Evolutionary conservation across 2,797 vertebrate genomes (phyloP).

Genomic region (Sciaenops ocellatus): DNA sequence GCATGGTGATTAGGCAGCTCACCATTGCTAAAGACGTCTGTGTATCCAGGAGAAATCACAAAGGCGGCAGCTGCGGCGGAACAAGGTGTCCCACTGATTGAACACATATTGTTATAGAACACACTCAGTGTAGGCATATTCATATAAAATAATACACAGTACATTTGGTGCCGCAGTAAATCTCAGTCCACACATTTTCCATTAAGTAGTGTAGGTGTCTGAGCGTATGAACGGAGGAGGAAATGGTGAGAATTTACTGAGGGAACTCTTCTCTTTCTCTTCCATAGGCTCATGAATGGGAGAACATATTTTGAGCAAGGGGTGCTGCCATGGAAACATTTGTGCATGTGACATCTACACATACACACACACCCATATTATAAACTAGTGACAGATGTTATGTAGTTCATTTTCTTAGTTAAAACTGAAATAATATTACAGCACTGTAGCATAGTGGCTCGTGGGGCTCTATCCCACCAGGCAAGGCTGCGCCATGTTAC

Average conservation of each 20-base stretch:
- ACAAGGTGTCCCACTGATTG: neutral
- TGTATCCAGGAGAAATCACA: slow-evolving; percentile 14
- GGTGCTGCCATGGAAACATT: no score
- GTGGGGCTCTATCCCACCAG: no score
- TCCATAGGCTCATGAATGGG: no score
- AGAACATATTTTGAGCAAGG: no score
- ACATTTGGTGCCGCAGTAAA: neutral
- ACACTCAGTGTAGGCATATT: neutral
- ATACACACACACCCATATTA: no score
- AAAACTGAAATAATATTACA: no score
- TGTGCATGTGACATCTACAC: no score
- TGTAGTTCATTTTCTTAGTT: no score
- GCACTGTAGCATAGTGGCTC: no score
- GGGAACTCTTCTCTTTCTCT: neutral
- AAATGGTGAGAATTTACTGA: neutral
- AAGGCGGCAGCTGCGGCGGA: neutral
- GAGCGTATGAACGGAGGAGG: neutral
- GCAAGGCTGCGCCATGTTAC: no score
- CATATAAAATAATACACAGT: neutral
- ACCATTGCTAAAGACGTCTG: slow-evolving; percentile 22
- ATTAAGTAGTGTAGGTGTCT: no score
- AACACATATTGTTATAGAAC: slow-evolving; percentile 11
- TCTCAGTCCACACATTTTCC: neutral
- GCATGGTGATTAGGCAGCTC: slow-evolving; percentile 73
- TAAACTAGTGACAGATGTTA: no score